A percentile compares a stretch with the other conserved stretches of the same genome.
phyloP scores from a whole-genome alignment of 2,113 vertebrate genomes.

The Turnix velox region DNA sequence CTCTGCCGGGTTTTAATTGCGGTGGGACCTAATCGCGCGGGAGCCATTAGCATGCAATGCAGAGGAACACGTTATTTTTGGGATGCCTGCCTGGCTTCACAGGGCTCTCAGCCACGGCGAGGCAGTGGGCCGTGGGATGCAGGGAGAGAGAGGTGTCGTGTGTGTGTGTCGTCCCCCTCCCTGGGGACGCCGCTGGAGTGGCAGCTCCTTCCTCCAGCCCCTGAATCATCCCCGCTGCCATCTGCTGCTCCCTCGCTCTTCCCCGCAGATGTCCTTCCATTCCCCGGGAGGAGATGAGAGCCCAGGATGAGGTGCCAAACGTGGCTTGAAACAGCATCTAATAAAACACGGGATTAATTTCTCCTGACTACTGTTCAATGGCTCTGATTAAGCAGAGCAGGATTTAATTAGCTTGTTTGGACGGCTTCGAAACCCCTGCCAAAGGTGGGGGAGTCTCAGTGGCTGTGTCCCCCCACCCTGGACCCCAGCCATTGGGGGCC shows the following conservation, averaged over 20 bases:
- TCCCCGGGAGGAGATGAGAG: conserved; percentile 61
- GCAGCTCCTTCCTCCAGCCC: conserved; percentile 42
- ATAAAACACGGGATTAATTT: conserved; percentile 59
- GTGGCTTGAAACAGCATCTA: conserved; percentile 47
- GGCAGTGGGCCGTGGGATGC: background rate
- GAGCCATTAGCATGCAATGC: conserved; percentile 49
- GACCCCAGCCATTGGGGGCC: accelerated
- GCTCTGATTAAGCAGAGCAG: conserved; percentile 60
- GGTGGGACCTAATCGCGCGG: background rate
- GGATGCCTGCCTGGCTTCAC: conserved; percentile 35
- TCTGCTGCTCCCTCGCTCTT: conserved; percentile 60
- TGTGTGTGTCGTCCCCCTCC: background rate
- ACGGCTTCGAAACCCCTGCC: background rate
- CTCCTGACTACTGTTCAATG: conserved; percentile 60
- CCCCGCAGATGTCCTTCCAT: conserved; percentile 62
- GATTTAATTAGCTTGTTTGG: conserved; percentile 61
- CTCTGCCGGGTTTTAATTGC: conserved; percentile 34
- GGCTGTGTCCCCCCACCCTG: background rate
- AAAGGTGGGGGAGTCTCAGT: background rate
- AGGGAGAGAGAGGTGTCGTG: conserved; percentile 19
- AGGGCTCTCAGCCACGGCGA: background rate
- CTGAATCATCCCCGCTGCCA: conserved; percentile 60
- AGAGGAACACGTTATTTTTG: conserved; percentile 55
- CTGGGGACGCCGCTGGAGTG: conserved; percentile 14
- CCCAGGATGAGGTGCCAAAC: conserved; percentile 45